Evolutionary conservation across 1,140 invertebrate species (phyloP).

Genomic region (Platorchestia sp.): DNA sequence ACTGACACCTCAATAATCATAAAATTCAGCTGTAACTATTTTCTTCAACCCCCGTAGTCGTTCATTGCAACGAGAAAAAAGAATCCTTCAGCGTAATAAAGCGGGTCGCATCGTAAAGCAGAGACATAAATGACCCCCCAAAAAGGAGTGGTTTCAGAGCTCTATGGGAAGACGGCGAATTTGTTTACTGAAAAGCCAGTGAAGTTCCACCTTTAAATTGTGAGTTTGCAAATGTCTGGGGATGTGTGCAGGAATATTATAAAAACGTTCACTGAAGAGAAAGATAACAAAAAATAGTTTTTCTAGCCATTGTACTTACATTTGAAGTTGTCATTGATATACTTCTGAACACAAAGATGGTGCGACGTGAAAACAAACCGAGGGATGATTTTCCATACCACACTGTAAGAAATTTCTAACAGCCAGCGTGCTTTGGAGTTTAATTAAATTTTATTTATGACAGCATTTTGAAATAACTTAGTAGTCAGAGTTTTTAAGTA

Average conservation of each 20-base stretch:
- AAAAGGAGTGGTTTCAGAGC: neutral
- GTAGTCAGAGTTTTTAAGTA: too few species aligned
- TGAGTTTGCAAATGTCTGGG: neutral
- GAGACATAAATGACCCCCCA: neutral
- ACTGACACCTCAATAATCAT: conserved; percentile 55
- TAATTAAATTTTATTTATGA: too few species aligned
- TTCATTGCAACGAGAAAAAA: conserved; percentile 9
- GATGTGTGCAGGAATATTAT: neutral
- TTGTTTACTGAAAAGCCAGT: neutral
- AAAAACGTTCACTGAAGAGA: neutral
- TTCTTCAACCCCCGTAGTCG: neutral
- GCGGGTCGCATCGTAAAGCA: conserved; percentile 37
- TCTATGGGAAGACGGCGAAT: neutral
- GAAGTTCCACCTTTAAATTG: neutral
- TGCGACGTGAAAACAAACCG: too few species aligned
- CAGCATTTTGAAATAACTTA: too few species aligned
- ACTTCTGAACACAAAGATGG: too few species aligned
- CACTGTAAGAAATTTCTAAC: too few species aligned
- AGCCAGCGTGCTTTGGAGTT: too few species aligned
- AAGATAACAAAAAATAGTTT: too few species aligned
- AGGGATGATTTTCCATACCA: too few species aligned
- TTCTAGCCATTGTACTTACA: too few species aligned
- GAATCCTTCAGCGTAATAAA: neutral
- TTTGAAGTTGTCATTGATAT: too few species aligned
- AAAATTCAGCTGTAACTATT: conserved; percentile 14